Conservation (phyloP, 2,113 vertebrate species). For the Apaloderma vittatum region DNA sequence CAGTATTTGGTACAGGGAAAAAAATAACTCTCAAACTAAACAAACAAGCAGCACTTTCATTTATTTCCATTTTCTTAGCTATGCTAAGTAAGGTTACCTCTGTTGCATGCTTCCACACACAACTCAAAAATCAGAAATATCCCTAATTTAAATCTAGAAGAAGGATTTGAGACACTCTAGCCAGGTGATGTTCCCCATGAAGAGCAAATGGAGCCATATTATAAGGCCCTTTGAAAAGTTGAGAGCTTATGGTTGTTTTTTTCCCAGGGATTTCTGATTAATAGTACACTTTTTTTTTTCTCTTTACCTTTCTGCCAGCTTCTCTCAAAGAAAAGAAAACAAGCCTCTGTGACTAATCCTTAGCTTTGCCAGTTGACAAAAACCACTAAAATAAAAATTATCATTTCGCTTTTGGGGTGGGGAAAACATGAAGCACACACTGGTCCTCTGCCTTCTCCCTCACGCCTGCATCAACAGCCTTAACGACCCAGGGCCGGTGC, state of each 20-base stretch:
- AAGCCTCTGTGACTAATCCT: slow-evolving; percentile 42
- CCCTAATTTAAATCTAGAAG: background rate
- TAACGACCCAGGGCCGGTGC: background rate
- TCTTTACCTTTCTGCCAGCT: slow-evolving; percentile 40
- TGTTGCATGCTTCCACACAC: rapidly evolving
- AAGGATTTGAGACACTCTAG: background rate
- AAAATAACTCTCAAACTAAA: background rate
- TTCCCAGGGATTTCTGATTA: slow-evolving; percentile 18
- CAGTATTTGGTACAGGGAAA: background rate
- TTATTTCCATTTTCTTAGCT: background rate
- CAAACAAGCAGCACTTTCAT: background rate
- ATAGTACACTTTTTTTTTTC: background rate
- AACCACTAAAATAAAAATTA: slow-evolving; percentile 1
- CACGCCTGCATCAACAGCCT: background rate
- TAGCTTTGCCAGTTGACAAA: slow-evolving; percentile 38
- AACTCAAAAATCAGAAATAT: background rate
- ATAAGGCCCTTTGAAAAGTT: background rate
- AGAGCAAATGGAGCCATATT: background rate
- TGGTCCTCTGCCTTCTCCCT: background rate
- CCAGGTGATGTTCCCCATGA: background rate
- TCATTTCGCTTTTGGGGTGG: slow-evolving; percentile 40
- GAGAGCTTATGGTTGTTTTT: background rate
- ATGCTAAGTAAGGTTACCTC: background rate
- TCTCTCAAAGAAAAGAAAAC: slow-evolving; percentile 28
- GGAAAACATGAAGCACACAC: background rate